Evolutionary conservation across 1,140 invertebrate genomes (phyloP), one percentile per base, ranked within the genome.

Genomic region (Gryon sp.): DNA sequence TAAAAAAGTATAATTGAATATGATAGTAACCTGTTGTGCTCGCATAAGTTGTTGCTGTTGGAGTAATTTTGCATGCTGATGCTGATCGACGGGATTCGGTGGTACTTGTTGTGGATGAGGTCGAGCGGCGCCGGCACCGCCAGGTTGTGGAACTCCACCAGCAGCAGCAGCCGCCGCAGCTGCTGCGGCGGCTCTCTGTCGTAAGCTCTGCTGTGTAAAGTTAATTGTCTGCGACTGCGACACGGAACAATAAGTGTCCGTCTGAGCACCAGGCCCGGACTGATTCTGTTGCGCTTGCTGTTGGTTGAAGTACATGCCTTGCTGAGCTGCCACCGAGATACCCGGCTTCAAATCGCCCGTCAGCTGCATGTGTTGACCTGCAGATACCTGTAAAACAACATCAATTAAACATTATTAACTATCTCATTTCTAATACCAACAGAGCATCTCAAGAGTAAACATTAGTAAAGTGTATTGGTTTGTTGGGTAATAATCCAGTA

Each of bases 221-320:
- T 95, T 95, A 78, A 96, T 94, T 52, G 93, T 94, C 86, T 95
- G 94, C 38, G 93, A 93, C 87, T 95, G 94, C 2, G 93, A 93
- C 66, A 95, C 91, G 11, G 93, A 92, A 55, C 87, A 89, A 81
- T 93, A 93, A 6, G 91, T 90, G 65, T 93, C 93, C 72, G 90
- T 90, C 73, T 91, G 90, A 9, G 81, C 78, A 5, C 78, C 79
- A 2, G 87, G 84, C 7, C 84, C 83, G 1, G 85, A 50, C 45
- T 89, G 85, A 52, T 85, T 88, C 24, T 86, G 85, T 36, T 86
- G 86, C 30, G 70, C 80, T 32, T 86, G 85, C 57, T 91, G 90
- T 82, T 94, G 93, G 78, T 85, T 93, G 82, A 94, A 94, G 87
- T 93, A 94, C 90, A 94, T 92, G 62, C 93, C 93, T 85, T 95